Evolutionary conservation across 2,797 vertebrate genomes (phyloP), one percentile per base, ranked within the genome.

Genomic region (Pyrocephalus nanus): DNA sequence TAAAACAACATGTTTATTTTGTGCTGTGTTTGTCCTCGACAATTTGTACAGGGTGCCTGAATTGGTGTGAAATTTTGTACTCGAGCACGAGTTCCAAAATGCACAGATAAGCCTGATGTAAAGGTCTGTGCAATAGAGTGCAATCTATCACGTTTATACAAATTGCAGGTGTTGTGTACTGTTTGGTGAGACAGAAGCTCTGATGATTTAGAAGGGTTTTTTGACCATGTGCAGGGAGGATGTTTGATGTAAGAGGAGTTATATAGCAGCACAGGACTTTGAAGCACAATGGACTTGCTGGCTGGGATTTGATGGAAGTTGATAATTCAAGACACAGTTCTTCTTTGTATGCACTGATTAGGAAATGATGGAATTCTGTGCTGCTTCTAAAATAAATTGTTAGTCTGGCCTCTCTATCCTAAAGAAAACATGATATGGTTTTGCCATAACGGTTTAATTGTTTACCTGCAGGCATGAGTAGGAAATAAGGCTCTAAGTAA

Each of bases 1-100:
- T 98, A 97, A 98, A 98, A 61, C 86, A 79, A 95, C 65, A 36
- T 91, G 62, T 93, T 95, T 97, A 93, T 95, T 97, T 96, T 96
- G 94, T 93, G 71, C 76, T 78, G 76, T 85, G 43, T 27, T 65
- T 21, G 19, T 69, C 60, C 47, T 36, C 73, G 51, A 32, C 45
- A 23, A 0, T 84, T 93, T 47, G 34, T 83, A 74, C 14, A 26
- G 25, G 23, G n/a, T 2, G 2, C 8, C 14, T 36, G 8, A 27
- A n/a, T 21, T 0, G 1, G 12, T 54, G 43, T 66, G 38, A 43
- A 64, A 43, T 55, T 29, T 11, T 38, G 11, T 45, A 53, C 23
- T 87, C 2, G 1, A 12, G 23, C 1, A 0, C 15, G n/a, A 76
- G 23, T 55, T 76, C n/a, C 54, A 55, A 70, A 85, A 60, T 38